Evolutionary conservation across 1,140 invertebrate genomes (phyloP), one percentile per base, ranked within the genome.

Genomic region (Heliconius eleuchia): DNA sequence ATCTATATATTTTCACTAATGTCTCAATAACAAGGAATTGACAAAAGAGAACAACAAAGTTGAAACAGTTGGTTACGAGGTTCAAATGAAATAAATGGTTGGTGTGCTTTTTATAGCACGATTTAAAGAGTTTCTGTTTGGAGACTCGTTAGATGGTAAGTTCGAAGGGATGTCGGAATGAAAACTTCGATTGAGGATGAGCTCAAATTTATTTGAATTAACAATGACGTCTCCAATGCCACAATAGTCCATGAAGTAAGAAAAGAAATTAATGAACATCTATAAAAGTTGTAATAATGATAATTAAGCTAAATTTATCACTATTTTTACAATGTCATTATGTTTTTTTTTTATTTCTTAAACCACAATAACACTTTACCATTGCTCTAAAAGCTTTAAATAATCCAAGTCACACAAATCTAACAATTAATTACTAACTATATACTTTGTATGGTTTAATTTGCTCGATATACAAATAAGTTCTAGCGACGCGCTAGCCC

Each of bases 341-440:
- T 94, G 92, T 93, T 52, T 92, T 92, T 91, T 82, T 83, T 84
- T 86, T 86, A 77, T 52, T 87, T 87, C 90, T 92, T 92, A 93
- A 88, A 92, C 91, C 91, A 93, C 91, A 94, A 93, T 90, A 94
- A 93, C 92, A 93, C 91, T 90, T 91, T 93, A 92, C 88, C 88
- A 86, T 85, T 89, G 93, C 90, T 92, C 93, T 94, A 94, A 87
- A 93, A 94, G 93, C 93, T 89, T 93, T 94, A 93, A 94, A 94
- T 93, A 91, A 93, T 94, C 79, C 89, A 92, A 93, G 90, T 93
- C 92, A 93, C 92, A 94, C 93, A 93, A 93, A 92, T 93, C 92
- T 93, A 94, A 94, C 92, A 93, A 94, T 94, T 94, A 94, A 92
- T 93, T 92, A 94, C 91, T 93, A 94, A 90, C 91, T 94, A 93